Base-by-base conservation (phyloP, 2,797 vertebrate species). In the Choloepus didactylus region DNA sequence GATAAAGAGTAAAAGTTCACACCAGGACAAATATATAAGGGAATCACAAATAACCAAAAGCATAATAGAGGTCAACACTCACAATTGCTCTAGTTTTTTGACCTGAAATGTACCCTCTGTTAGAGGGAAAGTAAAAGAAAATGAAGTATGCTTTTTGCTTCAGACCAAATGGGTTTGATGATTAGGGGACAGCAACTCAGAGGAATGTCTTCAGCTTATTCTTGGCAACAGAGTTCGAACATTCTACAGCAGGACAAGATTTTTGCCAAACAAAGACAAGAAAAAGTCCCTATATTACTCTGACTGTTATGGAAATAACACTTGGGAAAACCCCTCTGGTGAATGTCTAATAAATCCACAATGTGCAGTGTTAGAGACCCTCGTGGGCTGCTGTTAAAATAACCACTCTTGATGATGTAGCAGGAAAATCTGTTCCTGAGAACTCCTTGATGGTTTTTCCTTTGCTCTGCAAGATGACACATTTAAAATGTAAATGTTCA, bases 231-330 rank as follows among this genome's bases (percentile, higher is more conserved):
- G 21, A 72, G 9, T 66, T 87, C 87, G 87, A 82, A 67, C 94
- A 41, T 93, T 72, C 72, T 35, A 70, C 23, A 60, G 12, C 1
- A 29, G 83, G 73, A 51, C 6, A 90, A 89, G 87, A 89, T 87
- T 95, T 89, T 93, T 41, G 59, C 92, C 77, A 91, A 96, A 76
- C 6, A 87, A 83, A 95, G 84, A 23, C 66, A 97, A 95, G 89
- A 95, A 96, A 96, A 97, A 97, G 60, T 46, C 96, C 96, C 97
- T 72, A 73, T 89, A 96, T 96, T 87, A 97, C 95, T 92, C 96
- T 97, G 38, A 23, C 16, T 73, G 66, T n/a, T 92, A 66, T 82
- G 73, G 83, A 93, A 94, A 77, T 84, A 93, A 67, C 79, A 73
- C 19, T 89, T 95, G 95, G 96, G 90, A 96, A 97, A 96, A 87